Base-by-base conservation (phyloP, 2,797 vertebrate species). In the Ciconia nigra region DNA sequence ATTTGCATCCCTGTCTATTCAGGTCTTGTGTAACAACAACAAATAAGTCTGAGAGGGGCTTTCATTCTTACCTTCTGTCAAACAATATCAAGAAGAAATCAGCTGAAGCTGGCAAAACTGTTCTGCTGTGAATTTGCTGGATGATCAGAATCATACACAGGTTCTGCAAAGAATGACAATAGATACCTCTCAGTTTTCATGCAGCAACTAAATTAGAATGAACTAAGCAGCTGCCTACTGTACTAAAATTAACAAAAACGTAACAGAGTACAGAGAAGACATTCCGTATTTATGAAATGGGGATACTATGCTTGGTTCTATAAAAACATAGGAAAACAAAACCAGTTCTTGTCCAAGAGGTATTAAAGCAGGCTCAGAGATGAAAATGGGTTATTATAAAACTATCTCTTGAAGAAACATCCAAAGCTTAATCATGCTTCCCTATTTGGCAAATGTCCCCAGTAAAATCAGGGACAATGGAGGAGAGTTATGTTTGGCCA, bases 71-170 rank as follows among this genome's bases (percentile, higher is more conserved):
- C 83, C 69, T 91, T 74, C 79, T 81, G 91, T 86, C 93, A 94
- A 91, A 88, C 28, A 87, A 5, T 13, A 92, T 82, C 72, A 88
- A 51, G 69, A 83, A 90, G 69, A 82, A 94, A 95, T 89, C 65
- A 93, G 82, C 90, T 89, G 90, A 95, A 96, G 78, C 58, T 74
- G 57, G 78, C 65, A 89, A 83, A 96, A 90, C 25, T 54, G n/a
- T 63, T 78, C 46, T 71, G 70, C 73, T 93, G 77, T 52, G 88
- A 84, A 82, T 61, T 72, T 65, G 65, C 39, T 74, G 65, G 66
- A 62, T 7, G 26, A 88, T 87, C 89, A 81, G 82, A 93, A 93
- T 76, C 87, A 52, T 4, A 37, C 3, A 3, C 54, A 87, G 69
- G 39, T 55, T 81, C 93, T 92, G 76, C 49, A 88, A 44, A 78